Conservation (phyloP, 2,113 vertebrate species). For the Pangasianodon hypophthalmus region DNA sequence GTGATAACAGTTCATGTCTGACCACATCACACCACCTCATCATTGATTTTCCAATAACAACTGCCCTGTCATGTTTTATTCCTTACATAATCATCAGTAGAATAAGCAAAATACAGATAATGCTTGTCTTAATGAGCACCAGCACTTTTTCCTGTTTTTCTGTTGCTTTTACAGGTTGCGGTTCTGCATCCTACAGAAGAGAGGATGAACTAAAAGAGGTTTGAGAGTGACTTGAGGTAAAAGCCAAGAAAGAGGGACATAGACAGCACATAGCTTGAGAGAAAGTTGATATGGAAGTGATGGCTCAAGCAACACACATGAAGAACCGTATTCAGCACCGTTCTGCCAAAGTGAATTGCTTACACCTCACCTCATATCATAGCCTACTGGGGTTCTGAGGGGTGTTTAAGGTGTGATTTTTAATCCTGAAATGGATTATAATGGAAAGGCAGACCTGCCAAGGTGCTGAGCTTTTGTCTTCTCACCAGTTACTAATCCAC, state of each 20-base stretch:
- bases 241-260: background rate
- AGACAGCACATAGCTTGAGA: conserved; percentile 13
- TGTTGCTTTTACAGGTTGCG: conserved; percentile 64
- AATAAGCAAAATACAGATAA: background rate
- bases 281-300: conserved; percentile 14
- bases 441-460: background rate
- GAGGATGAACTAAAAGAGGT: conserved; percentile 55
- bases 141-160: conserved; percentile 11
- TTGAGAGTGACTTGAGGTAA: conserved; percentile 34
- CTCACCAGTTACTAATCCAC: background rate
- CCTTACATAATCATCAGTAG: background rate
- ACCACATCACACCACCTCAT: background rate
- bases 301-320: background rate
- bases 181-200: conserved; percentile 72
- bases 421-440: background rate
- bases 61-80: background rate
- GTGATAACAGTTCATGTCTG: background rate
- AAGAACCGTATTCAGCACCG: background rate
- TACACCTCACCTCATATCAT: background rate
- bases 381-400: background rate
- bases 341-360: conserved; percentile 2
- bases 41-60: background rate
- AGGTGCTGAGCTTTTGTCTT: background rate
- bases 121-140: background rate
- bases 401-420: background rate